Evolutionary conservation across 92 coral and sea anemone genomes (phyloP).

Genomic region (Nematostella vectensis): DNA sequence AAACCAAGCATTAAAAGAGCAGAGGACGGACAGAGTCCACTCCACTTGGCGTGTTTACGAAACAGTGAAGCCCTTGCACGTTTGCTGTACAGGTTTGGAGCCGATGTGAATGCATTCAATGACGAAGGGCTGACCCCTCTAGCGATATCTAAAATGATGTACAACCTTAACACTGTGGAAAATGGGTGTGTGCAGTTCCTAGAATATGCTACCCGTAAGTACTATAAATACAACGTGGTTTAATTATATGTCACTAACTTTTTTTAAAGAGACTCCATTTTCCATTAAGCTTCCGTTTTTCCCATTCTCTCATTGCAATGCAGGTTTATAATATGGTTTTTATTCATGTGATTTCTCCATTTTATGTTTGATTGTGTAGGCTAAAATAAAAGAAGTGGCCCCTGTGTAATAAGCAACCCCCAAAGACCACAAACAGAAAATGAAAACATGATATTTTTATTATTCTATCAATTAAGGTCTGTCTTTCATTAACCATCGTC

Average conservation of each 20-base stretch:
- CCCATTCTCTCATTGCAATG: no score
- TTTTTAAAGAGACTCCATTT: not conserved
- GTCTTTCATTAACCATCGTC: no score
- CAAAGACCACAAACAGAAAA: no score
- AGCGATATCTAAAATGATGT: slow-evolving; percentile 78
- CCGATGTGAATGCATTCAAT: slow-evolving; percentile 67
- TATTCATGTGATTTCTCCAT: no score
- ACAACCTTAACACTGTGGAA: slow-evolving; percentile 41
- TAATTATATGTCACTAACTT: not conserved
- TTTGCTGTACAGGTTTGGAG: slow-evolving; percentile 69
- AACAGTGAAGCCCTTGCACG: slow-evolving; percentile 70
- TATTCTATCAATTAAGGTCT: no score
- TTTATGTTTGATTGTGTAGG: no score
- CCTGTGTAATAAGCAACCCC: no score
- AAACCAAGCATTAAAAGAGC: slow-evolving; percentile 55
- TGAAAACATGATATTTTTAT: no score
- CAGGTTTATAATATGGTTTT: no score
- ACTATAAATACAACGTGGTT: not conserved
- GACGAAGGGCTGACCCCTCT: slow-evolving; percentile 80
- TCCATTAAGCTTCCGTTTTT: not conserved
- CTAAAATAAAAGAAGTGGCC: no score
- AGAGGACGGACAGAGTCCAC: slow-evolving; percentile 81
- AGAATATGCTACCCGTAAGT: slow-evolving; percentile 66
- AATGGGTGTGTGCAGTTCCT: slow-evolving; percentile 65
- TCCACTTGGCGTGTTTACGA: slow-evolving; percentile 68